phyloP scores from a whole-genome alignment of 92 coral and sea anemone species.

The Parazoanthus atlanticus region DNA sequence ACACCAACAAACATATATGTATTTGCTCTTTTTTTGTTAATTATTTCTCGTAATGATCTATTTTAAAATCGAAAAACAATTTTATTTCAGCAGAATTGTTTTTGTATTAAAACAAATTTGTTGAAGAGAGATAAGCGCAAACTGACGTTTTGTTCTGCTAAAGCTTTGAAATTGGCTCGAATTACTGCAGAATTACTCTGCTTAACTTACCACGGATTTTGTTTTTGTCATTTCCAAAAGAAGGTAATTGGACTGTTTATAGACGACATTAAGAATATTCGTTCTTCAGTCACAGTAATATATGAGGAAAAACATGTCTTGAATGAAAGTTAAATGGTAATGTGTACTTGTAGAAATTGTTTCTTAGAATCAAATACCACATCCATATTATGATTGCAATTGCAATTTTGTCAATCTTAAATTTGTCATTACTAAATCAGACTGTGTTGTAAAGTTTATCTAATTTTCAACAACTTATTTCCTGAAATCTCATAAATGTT shows the following conservation, averaged over 20 bases:
- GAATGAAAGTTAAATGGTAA: background rate
- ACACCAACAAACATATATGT: no score
- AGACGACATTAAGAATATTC: conserved; percentile 9
- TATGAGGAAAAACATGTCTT: background rate
- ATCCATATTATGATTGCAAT: background rate
- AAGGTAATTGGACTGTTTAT: conserved; percentile 21
- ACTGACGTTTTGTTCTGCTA: background rate
- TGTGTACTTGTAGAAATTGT: background rate
- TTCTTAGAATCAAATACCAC: background rate
- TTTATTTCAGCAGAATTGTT: background rate
- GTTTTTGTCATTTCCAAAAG: conserved; percentile 1
- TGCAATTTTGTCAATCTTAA: background rate
- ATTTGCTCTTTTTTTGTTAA: background rate
- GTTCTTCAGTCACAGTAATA: background rate
- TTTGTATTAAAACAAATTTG: background rate
- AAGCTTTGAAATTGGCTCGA: conserved; percentile 4
- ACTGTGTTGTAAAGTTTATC: conserved; percentile 24
- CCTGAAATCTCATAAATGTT: conserved; percentile 26
- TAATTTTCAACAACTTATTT: conserved; percentile 36
- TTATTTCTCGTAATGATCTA: background rate
- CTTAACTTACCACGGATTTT: background rate
- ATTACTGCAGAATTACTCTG: background rate
- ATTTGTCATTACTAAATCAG: conserved; percentile 5
- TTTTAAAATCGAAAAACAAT: background rate
- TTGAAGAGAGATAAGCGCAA: background rate